Evolutionary conservation across 2,113 vertebrate species (phyloP), one percentile per base, ranked within the genome.

Genomic region (Amblyopsis rosae): DNA sequence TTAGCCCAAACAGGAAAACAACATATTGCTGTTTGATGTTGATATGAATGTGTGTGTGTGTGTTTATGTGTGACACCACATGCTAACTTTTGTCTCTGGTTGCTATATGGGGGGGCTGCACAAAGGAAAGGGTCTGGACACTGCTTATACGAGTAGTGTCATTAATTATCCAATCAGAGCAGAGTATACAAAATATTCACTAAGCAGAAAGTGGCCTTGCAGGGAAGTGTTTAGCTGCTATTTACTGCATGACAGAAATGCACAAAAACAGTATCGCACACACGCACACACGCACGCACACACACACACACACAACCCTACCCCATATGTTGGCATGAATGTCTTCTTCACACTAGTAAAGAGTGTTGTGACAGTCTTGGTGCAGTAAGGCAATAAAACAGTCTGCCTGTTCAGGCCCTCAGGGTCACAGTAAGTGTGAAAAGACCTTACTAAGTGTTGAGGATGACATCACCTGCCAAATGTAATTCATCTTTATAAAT

Each of bases 141-240:
- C 74, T 56, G 75, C 72, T 87, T 79, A 88, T 75, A 83, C 81
- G 89, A 91, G 89, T 80, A 88, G 77, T 62, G 77, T 85, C 33
- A 84, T 91, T 89, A 89, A 90, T 92, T 89, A 86, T 74, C 89
- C 84, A 90, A 88, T 92, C 85, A 82, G 76, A 82, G 74, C 70
- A 70, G 50, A 54, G 50, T 56, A 57, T 67, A 90, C 86, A 90
- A 89, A 87, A 55, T 67, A 73, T 53, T 49, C 65, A 59, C 56
- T 16, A 46, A 68, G 72, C 66, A 80, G 78, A 80, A 87, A 86
- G 84, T 48, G 10, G 50, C 45, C 51, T 76, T 57, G 67, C 19
- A 53, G 86, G 86, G 86, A 86, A 83, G 83, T 75, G 63, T 65
- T 19, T 66, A 70, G 89, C 73, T 77, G 80, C 87, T 76, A 9